Conservation (phyloP, 2,888 invertebrate genomes). For the Drosophila kokeensis region DNA sequence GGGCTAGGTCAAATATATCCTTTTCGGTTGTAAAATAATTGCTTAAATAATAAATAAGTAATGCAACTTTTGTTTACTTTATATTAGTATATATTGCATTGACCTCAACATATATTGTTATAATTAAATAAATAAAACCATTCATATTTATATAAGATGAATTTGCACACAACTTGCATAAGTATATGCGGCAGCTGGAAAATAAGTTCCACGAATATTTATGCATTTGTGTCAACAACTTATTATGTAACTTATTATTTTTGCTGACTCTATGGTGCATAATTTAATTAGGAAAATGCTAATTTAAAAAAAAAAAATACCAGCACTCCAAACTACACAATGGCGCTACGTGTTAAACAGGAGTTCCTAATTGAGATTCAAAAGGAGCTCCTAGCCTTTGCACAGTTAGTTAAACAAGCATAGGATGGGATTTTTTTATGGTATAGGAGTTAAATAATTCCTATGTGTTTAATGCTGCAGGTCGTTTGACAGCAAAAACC, state of each 20-base stretch:
- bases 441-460: conserved; percentile 37
- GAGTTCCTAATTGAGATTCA: conserved; percentile 68
- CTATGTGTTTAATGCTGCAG: conserved; percentile 62
- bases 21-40: background rate
- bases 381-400: conserved; percentile 53
- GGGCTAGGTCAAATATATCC: too few relatives aligned
- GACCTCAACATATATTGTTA: background rate
- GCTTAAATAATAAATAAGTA: background rate
- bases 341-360: conserved; percentile 38
- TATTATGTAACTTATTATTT: background rate
- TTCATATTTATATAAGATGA: conserved; percentile 30
- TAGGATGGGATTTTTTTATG: background rate
- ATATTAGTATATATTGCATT: background rate
- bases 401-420: conserved; percentile 72
- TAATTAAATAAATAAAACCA: conserved; percentile 28
- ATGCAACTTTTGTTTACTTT: background rate
- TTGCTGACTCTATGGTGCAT: conserved; percentile 13
- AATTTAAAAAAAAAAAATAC: background rate
- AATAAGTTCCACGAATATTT: conserved; percentile 3
- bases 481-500: conserved; percentile 49
- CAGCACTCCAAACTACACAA: conserved; percentile 16
- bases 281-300: conserved; percentile 47
- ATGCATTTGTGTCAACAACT: conserved; percentile 13
- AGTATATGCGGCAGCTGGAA: conserved; percentile 9
- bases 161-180: conserved; percentile 30